A percentile compares a stretch with the other conserved stretches of the same genome.
Evolutionary conservation across 2,888 invertebrate genomes (phyloP).

Genomic region (Tachina grossa): DNA sequence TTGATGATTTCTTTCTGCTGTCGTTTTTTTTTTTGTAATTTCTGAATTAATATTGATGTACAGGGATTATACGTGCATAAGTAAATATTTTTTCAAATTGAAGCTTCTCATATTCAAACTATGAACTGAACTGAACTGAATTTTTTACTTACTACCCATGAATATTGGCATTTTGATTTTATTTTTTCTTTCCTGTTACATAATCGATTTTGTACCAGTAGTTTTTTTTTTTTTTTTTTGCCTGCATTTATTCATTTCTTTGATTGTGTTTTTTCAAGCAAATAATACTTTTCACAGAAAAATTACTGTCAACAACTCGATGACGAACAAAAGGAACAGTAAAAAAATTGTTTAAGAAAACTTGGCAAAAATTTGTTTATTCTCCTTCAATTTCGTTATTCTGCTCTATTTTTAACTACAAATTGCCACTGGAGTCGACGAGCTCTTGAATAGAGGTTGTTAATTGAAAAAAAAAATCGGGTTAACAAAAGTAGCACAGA

Average conservation of each 20-base stretch:
- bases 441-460: slow-evolving; percentile 67
- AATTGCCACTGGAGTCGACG: slow-evolving; percentile 68
- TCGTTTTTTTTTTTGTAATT: not conserved
- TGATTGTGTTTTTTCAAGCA: slow-evolving; percentile 56
- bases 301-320: slow-evolving; percentile 60
- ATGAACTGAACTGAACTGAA: not conserved
- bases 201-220: slow-evolving; percentile 41
- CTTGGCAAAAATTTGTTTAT: slow-evolving; percentile 43
- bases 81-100: slow-evolving; percentile 11
- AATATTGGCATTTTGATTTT: slow-evolving; percentile 39
- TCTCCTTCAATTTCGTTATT: slow-evolving; percentile 24
- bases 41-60: slow-evolving; percentile 49
- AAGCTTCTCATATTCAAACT: not conserved
- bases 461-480: slow-evolving; percentile 65
- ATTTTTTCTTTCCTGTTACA: slow-evolving; percentile 13
- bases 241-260: slow-evolving; percentile 41
- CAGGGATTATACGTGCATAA: not conserved
- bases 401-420: slow-evolving; percentile 58
- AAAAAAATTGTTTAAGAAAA: slow-evolving; percentile 31
- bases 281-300: slow-evolving; percentile 55
- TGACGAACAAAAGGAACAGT: slow-evolving; percentile 45
- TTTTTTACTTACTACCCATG: not conserved
- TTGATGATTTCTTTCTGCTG: not conserved
- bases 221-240: slow-evolving; percentile 34
- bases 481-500: slow-evolving; percentile 65